Evolutionary conservation across 2,888 invertebrate species (phyloP).

Genomic region (Nycteola revayana): DNA sequence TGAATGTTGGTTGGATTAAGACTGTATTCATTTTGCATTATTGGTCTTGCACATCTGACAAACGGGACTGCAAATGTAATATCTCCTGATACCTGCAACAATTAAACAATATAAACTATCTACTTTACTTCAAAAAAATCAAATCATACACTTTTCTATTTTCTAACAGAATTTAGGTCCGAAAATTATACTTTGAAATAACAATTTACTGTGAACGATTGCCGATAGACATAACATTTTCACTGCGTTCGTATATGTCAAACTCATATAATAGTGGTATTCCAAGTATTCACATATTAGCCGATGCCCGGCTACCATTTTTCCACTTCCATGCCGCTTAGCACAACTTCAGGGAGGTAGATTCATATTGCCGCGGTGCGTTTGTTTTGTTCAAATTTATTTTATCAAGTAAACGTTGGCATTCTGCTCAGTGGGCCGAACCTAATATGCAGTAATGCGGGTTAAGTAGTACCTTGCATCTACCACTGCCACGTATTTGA

Average conservation of each 20-base stretch:
- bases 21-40: too few species aligned
- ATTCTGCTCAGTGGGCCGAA: slow-evolving; percentile 68
- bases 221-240: too few species aligned
- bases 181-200: too few species aligned
- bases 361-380: slow-evolving; percentile 78
- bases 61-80: too few species aligned
- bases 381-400: slow-evolving; percentile 81
- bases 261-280: slow-evolving; percentile 56
- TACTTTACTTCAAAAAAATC: too few species aligned
- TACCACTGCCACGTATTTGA: slow-evolving; percentile 44
- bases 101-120: too few species aligned
- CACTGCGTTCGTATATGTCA: slow-evolving; percentile 27
- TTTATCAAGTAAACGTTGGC: slow-evolving; percentile 79
- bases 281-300: slow-evolving; percentile 75
- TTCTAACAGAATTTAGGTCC: too few species aligned
- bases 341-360: slow-evolving; percentile 75
- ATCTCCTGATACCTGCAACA: too few species aligned
- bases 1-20: too few species aligned
- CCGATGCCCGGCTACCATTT: slow-evolving; percentile 61
- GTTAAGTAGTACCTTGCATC: slow-evolving; percentile 39
- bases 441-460: slow-evolving; percentile 70
- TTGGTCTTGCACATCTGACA: too few species aligned
- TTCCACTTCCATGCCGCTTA: slow-evolving; percentile 78
- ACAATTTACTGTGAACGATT: too few species aligned
- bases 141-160: too few species aligned